Base-by-base conservation (phyloP, 2,888 invertebrate species). In the Troides oblongomaculatus region DNA sequence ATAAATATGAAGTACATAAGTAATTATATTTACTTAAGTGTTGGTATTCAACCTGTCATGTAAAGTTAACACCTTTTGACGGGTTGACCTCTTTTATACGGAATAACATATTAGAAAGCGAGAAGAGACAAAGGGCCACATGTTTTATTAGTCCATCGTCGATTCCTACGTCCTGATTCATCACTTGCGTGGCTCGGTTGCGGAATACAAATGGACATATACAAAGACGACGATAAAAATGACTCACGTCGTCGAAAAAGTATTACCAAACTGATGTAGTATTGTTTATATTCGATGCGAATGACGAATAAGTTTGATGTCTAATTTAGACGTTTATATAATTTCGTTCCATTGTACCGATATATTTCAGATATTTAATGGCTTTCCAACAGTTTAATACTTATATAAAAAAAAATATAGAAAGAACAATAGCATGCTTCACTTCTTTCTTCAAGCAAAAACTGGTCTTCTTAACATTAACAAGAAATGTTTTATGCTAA, bases 151-250 rank as follows among this genome's bases (percentile, higher is more conserved):
- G 71, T 75, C 69, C 74, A 71, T 73, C 73, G 74, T 21, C 77
- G 78, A 83, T 84, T 81, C 81, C 81, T 76, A 75, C 74, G 75
- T 75, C 75, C 76, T 89, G 89, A 90, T 78, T 89, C 90, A 89
- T 81, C 76, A 72, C 72, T 76, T 75, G 75, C 46, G 21, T 57
- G 74, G 68, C 79, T 80, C 83, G 77, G 78, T 78, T 75, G 79
- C 73, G 76, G 87, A 87, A 87, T 87, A 83, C 84, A 82, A 87
- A 87, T 86, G 82, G 77, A 77, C 82, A 81, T 72, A 84, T 85
- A 84, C 81, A 84, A 81, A 83, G 78, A 77, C 75, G 72, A 72
- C 74, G 78, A 78, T 80, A 79, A 73, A 70, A 72, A 73, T 86
- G 87, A 87, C 71, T 86, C 88, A 88, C 74, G 68, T 73, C 73